A percentile compares a stretch with the other conserved stretches of the same genome.
Evolutionary conservation across 2,888 invertebrate genomes (phyloP).

Genomic region (Microctonus hyperodae): DNA sequence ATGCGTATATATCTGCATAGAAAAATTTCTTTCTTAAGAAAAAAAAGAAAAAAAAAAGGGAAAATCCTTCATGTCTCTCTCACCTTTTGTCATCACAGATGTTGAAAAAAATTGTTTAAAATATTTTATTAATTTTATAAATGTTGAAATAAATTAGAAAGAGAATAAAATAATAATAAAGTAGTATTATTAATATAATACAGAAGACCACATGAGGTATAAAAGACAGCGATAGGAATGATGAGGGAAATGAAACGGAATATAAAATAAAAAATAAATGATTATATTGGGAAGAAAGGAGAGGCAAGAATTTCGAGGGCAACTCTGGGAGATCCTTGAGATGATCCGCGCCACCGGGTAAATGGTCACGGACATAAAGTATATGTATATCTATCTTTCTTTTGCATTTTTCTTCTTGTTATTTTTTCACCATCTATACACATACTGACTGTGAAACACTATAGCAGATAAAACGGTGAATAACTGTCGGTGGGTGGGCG

Average conservation of each 20-base stretch:
- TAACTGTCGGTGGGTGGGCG: slow-evolving; percentile 29
- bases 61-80: background rate
- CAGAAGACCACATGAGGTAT: background rate
- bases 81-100: too few relatives aligned
- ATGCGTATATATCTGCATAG: background rate
- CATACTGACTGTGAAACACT: too few relatives aligned
- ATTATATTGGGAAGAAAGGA: slow-evolving; percentile 29
- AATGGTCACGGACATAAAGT: slow-evolving; percentile 26
- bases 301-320: slow-evolving; percentile 45
- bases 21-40: too few relatives aligned
- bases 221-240: background rate
- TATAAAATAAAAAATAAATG: slow-evolving; percentile 19
- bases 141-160: too few relatives aligned
- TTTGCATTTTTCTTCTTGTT: too few relatives aligned
- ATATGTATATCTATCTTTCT: background rate
- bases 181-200: background rate
- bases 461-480: slow-evolving; percentile 1
- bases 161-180: too few relatives aligned
- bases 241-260: background rate
- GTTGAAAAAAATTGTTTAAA: too few relatives aligned
- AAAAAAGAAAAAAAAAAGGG: background rate
- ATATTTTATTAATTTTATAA: too few relatives aligned
- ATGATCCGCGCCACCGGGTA: slow-evolving; percentile 24
- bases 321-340: slow-evolving; percentile 30
- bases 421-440: slow-evolving; percentile 22